These are phyloP conservation scores for Scaptomyza caliginosa DNA, from an alignment of 2,888 invertebrate genomes.

Conservation along the genomic window DNA sequence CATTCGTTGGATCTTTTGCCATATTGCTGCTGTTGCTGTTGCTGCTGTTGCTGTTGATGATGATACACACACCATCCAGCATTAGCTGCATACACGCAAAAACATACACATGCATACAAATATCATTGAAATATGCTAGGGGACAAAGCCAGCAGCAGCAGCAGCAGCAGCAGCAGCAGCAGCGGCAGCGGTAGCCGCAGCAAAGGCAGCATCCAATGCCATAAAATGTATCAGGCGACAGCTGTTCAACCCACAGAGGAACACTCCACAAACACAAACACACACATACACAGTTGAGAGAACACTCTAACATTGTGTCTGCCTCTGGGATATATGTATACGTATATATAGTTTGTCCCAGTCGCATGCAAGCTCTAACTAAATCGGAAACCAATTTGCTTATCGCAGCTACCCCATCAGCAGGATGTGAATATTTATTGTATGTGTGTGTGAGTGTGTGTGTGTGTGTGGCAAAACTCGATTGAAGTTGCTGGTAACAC, in stretches of 20 bases:
- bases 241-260: conserved; percentile 34
- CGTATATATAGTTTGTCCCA: conserved; percentile 21
- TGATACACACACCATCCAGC: conserved; percentile 1
- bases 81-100: neutral
- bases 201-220: conserved; percentile 27
- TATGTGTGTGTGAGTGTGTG: neutral
- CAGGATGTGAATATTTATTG: neutral
- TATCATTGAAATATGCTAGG: conserved; percentile 12
- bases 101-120: conserved; percentile 44
- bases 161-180: neutral
- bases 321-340: conserved; percentile 40
- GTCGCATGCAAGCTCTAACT: conserved; percentile 45
- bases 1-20: conserved; percentile 11
- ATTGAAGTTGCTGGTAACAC: conserved; percentile 41
- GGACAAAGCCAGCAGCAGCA: conserved; percentile 1
- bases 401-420: conserved; percentile 40
- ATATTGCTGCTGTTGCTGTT: conserved; percentile 4
- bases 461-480: conserved; percentile 36
- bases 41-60: neutral
- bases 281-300: neutral
- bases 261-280: conserved; percentile 1
- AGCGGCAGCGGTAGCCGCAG: too few species aligned
- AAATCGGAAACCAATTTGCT: conserved; percentile 74
- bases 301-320: conserved; percentile 7
- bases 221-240: conserved; percentile 51